phyloP scores from a whole-genome alignment of 2,888 invertebrate genomes.

The Nemoura dubitans region DNA sequence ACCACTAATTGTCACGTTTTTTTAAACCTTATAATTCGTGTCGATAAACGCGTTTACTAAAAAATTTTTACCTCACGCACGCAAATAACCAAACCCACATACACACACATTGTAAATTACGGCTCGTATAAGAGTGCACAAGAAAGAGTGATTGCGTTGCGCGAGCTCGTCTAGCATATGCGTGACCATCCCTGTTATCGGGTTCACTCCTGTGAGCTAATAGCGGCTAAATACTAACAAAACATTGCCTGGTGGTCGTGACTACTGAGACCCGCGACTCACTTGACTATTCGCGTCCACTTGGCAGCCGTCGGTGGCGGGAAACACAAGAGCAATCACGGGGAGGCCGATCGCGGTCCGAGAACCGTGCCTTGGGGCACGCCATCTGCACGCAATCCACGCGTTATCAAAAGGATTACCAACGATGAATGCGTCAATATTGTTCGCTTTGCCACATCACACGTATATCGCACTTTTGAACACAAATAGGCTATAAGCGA shows the following conservation, averaged over 20 bases:
- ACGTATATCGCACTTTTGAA: background rate
- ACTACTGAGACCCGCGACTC: background rate
- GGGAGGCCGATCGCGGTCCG: background rate
- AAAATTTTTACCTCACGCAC: background rate
- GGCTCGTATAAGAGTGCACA: background rate
- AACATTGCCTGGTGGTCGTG: constrained; percentile 8
- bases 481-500: background rate
- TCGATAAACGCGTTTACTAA: background rate
- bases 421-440: constrained; percentile 19
- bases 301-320: background rate
- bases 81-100: background rate
- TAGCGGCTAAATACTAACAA: constrained; percentile 28
- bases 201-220: background rate
- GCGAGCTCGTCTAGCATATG: background rate
- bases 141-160: background rate
- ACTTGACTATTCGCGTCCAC: background rate
- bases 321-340: background rate
- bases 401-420: background rate
- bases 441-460: background rate
- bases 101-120: background rate
- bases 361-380: background rate
- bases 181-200: background rate
- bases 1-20: background rate
- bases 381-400: background rate
- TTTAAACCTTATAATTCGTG: background rate